Percentiles rank a stretch among this genome's conserved stretches.
These are phyloP conservation scores for Dolichopus griseipennis DNA, from an alignment of 2,888 invertebrate genomes.

Conservation along the genomic window DNA sequence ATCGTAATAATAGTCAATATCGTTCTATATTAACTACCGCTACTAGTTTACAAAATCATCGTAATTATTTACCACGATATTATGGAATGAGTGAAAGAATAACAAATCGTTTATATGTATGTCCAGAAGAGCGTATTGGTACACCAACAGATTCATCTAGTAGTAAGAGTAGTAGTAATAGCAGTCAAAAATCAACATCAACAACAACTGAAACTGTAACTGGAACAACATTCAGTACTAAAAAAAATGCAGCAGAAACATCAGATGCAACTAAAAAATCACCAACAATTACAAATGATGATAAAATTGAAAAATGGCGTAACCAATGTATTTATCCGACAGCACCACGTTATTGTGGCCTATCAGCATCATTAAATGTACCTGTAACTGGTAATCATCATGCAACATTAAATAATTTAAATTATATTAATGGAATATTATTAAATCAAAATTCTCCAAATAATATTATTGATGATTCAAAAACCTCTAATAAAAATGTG, in stretches of 20 bases:
- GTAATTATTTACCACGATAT: not conserved
- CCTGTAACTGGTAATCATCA: not conserved
- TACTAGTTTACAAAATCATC: not conserved
- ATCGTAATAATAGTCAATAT: not conserved
- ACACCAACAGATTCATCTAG: not conserved
- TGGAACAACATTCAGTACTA: not conserved
- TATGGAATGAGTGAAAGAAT: slow-evolving; percentile 1
- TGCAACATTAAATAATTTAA: not conserved
- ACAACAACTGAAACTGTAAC: not conserved
- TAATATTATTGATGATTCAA: not conserved
- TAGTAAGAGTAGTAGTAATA: slow-evolving; percentile 1
- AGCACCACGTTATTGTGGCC: slow-evolving; percentile 8
- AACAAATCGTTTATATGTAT: slow-evolving; percentile 3
- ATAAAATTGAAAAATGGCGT: slow-evolving; percentile 34
- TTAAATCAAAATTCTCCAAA: not conserved
- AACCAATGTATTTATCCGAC: slow-evolving; percentile 35
- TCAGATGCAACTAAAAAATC: not conserved
- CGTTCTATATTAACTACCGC: not conserved
- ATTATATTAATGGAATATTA: not conserved
- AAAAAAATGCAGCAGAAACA: not conserved
- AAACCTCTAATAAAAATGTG: not conserved
- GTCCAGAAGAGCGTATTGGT: not conserved
- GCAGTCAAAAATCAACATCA: not conserved
- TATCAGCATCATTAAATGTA: slow-evolving; percentile 9
- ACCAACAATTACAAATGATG: not conserved